A percentile compares a stretch with the other conserved stretches of the same genome.
phyloP scores from a whole-genome alignment of 1,140 invertebrate genomes.

The Samia ricini region DNA sequence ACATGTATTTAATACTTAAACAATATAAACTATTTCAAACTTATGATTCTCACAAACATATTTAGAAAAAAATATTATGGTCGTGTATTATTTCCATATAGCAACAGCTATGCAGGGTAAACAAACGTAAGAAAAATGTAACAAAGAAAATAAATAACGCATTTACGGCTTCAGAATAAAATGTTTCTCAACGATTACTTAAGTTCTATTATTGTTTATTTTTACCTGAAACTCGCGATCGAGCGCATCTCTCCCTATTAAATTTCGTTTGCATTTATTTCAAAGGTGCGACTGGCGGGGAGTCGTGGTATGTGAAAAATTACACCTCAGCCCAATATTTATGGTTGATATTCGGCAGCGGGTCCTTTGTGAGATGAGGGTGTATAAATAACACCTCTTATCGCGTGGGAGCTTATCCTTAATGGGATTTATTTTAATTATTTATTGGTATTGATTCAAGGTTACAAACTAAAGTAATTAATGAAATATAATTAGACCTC shows the following conservation, averaged over 20 bases:
- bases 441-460: slow-evolving; percentile 48
- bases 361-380: slow-evolving; percentile 73
- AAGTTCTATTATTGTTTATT: slow-evolving; percentile 63
- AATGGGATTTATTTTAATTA: slow-evolving; percentile 77
- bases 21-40: no score
- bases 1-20: no score
- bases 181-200: slow-evolving; percentile 59
- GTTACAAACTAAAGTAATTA: neutral
- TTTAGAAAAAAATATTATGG: no score
- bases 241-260: slow-evolving; percentile 77
- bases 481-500: neutral
- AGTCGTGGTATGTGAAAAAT: slow-evolving; percentile 77
- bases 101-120: neutral
- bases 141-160: neutral
- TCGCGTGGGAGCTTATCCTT: slow-evolving; percentile 75
- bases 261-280: slow-evolving; percentile 78
- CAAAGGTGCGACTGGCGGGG: slow-evolving; percentile 73
- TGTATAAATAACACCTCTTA: slow-evolving; percentile 77
- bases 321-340: slow-evolving; percentile 77
- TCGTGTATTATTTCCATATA: neutral
- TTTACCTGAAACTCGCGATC: slow-evolving; percentile 73
- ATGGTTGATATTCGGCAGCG: slow-evolving; percentile 77
- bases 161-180: slow-evolving; percentile 26
- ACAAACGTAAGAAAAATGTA: neutral
- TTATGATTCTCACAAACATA: no score